Conservation (phyloP, 2,113 vertebrate species). For the Pseudorhombus dupliciocellatus region DNA sequence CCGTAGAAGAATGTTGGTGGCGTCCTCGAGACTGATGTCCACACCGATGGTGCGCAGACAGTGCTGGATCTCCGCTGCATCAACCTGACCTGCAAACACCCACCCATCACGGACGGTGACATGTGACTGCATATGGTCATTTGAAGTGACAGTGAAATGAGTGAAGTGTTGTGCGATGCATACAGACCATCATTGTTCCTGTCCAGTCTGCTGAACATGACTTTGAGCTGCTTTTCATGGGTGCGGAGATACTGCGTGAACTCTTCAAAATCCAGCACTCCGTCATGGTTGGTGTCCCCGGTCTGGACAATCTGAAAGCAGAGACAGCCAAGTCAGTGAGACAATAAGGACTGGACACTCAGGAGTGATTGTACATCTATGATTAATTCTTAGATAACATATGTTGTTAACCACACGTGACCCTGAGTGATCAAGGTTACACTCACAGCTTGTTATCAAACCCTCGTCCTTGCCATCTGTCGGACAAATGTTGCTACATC, state of each 20-base stretch:
- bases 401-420: not conserved
- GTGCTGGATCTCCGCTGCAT: slow-evolving; percentile 88
- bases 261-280: slow-evolving; percentile 87
- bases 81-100: slow-evolving; percentile 83
- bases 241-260: slow-evolving; percentile 84
- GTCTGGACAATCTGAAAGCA: slow-evolving; percentile 79
- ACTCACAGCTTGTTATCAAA: not conserved
- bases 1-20: slow-evolving; percentile 88
- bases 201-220: slow-evolving; percentile 89
- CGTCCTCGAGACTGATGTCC: slow-evolving; percentile 82
- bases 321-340: slow-evolving; percentile 2
- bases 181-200: slow-evolving; percentile 87
- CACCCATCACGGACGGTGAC: slow-evolving; percentile 5
- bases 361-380: too few species aligned
- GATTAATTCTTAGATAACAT: too few species aligned
- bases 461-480: not conserved
- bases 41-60: slow-evolving; percentile 84
- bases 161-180: not conserved
- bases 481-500: not conserved
- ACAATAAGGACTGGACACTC: not conserved
- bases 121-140: not conserved
- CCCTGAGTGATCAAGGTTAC: not conserved
- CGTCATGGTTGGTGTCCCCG: slow-evolving; percentile 81
- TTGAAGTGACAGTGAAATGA: not conserved
- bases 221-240: slow-evolving; percentile 85